Base-by-base conservation (phyloP, 2,797 vertebrate genomes). In the Todus mexicanus region DNA sequence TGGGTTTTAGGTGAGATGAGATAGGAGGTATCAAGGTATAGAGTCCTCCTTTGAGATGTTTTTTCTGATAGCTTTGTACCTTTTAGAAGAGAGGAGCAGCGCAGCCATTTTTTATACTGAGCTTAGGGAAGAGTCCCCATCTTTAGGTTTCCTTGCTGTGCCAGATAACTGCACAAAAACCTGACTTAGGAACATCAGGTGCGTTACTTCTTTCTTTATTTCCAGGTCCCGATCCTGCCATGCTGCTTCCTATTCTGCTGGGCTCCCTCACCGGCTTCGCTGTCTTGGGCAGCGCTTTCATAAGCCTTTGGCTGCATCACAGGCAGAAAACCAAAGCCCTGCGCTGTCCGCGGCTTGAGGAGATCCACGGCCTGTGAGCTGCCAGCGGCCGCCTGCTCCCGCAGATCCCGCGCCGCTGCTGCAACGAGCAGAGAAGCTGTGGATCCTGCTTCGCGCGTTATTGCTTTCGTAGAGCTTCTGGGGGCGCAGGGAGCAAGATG, bases 231-330 rank as follows among this genome's bases (percentile, higher is more conserved):
- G 80, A 4, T 22, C 27, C 88, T 74, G 72, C 83, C 29, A 1
- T 75, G 77, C 48, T 94, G 84, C 54, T 92, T 26, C 95, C 94
- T 20, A 0, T 92, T 33, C 82, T 96, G 63, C 80, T 97, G 69
- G 91, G 94, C 11, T 90, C 80, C 19, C 92, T 95, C 4, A 11
- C 79, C 1, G 93, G 53, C 51, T 84, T 75, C 21, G 86, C 78
- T 2, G 18, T 79, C 29, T 38, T 97, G 73, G 84, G 68, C 83
- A 20, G 9, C 3, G 76, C 63, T 16, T 26, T 93, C 40, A 1
- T 83, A 33, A 73, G 92, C 43, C 85, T 96, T 59, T 97, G 94
- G 92, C 72, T 95, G 53, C 78, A 60, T 31, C 93, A 66, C 1
- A 80, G 78, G 31, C 85, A 40, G 9, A 82, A 66, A 77, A 63